Conservation (phyloP, 2,888 invertebrate genomes). For the Flexamia atlantica region DNA sequence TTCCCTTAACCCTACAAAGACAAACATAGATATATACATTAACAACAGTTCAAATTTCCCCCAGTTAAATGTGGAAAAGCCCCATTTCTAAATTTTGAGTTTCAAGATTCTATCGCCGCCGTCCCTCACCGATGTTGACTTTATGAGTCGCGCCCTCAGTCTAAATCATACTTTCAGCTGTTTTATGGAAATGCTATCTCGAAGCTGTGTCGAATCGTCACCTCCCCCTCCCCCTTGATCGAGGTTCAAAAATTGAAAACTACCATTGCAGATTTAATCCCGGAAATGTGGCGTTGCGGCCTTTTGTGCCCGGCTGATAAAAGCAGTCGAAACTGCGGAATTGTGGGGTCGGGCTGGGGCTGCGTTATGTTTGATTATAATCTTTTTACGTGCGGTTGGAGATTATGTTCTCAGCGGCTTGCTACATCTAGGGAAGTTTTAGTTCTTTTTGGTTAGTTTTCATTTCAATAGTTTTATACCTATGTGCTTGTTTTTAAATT, state of each 20-base stretch:
- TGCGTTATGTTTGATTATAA: background rate
- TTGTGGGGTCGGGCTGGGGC: background rate
- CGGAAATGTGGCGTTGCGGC: conserved; percentile 11
- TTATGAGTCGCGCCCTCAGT: conserved; percentile 47
- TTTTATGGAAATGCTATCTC: conserved; percentile 61
- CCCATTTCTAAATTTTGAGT: conserved; percentile 50
- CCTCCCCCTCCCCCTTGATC: background rate
- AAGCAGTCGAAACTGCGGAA: background rate
- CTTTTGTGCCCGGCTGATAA: conserved; percentile 39
- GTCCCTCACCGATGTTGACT: conserved; percentile 6
- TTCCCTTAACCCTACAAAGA: too few relatives aligned
- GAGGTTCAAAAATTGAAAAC: conserved; percentile 40
- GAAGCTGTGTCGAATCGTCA: conserved; percentile 40
- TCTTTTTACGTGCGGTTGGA: background rate
- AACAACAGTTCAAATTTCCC: too few relatives aligned
- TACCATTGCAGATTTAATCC: conserved; percentile 49
- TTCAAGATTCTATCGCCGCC: conserved; percentile 34
- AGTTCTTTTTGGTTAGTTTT: too few relatives aligned
- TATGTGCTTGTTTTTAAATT: too few relatives aligned
- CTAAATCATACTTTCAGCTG: conserved; percentile 61
- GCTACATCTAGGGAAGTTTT: background rate
- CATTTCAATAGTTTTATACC: too few relatives aligned
- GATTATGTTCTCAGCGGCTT: background rate
- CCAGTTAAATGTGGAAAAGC: background rate
- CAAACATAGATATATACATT: too few relatives aligned